Base-by-base conservation (phyloP, 2,888 invertebrate species). In the Gerris lacustris region DNA sequence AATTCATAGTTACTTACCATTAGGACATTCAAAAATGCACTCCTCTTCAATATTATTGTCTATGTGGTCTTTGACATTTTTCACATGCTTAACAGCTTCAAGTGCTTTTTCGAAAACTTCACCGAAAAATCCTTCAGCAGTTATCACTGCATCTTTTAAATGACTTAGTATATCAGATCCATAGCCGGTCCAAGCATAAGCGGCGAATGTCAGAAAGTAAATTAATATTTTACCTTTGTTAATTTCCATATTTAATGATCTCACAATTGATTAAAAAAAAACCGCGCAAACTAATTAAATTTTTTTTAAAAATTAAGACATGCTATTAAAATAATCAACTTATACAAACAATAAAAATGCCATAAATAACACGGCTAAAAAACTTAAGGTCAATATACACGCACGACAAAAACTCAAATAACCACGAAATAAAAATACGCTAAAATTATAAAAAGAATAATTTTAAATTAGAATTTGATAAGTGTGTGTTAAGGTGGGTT, bases 31-130 rank as follows among this genome's bases (percentile, higher is more conserved):
- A 80, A 85, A 93, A 72, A 88, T 79, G 77, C 93, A 94, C 71
- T 89, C 86, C 79, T 94, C 93, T 77, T 92, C 92, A 2, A 92
- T 88, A 17, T 92, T 92, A 5, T 91, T 90, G 81, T 92, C 89
- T 77, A 93, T 88, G 6, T 92, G 86, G 76, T 92, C 91, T 77
- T 92, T 89, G 68, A 92, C 83, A 15, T 87, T 87, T 77, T 86
- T 86, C 76, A 93, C 88, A 78, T 87, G 90, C 77, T 86, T 87
- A 7, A 87, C 89, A 6, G 91, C 85, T 31, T 87, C 87, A 72
- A 90, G 86, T 18, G 87, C 84, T 81, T 91, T 91, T 74, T 86
- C 83, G 76, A 91, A 85, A 76, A 90, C 85, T 79, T 91, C 90
- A 11, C 90, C 88, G 79, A 92, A 90, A 63, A 91, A 85, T n/a